Conservation (phyloP, 1,140 invertebrate species). For the Drosophila triauraria region DNA sequence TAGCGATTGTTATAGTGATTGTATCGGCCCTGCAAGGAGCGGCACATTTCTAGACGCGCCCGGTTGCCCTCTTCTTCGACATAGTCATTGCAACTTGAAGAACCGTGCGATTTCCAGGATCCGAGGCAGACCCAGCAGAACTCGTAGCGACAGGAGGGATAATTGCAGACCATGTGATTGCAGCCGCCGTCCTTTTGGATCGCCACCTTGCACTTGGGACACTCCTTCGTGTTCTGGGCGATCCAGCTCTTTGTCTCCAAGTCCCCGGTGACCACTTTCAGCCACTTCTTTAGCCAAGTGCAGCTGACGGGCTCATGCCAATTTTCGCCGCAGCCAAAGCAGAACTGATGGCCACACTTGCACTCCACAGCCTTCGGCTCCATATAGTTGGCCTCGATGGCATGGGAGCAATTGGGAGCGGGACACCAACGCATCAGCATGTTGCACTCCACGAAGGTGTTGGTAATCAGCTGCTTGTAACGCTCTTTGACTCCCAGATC, state of each 20-base stretch:
- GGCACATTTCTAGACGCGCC: slow-evolving; percentile 95
- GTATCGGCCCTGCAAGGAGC: slow-evolving; percentile 91
- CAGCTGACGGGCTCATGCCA: slow-evolving; percentile 99
- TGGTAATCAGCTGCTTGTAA: slow-evolving; percentile 99
- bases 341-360: slow-evolving; percentile 96
- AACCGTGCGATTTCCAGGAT: slow-evolving; percentile 99
- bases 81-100: slow-evolving; percentile 98
- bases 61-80: slow-evolving; percentile 98
- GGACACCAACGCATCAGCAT: slow-evolving; percentile 98
- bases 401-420: slow-evolving; percentile 97
- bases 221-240: slow-evolving; percentile 99
- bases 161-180: slow-evolving; percentile 99
- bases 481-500: slow-evolving; percentile 97
- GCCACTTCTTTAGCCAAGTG: slow-evolving; percentile 96
- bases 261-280: slow-evolving; percentile 99
- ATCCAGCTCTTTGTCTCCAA: slow-evolving; percentile 99
- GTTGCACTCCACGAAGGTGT: slow-evolving; percentile 99
- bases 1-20: slow-evolving; percentile 99
- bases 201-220: slow-evolving; percentile 98
- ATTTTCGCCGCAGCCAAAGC: slow-evolving; percentile 98
- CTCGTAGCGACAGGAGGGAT: slow-evolving; percentile 98
- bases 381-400: slow-evolving; percentile 96
- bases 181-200: slow-evolving; percentile 99
- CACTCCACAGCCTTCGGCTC: slow-evolving; percentile 96
- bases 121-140: slow-evolving; percentile 99